phyloP scores from a whole-genome alignment of 2,888 invertebrate genomes.

The Pedicia rivosa region DNA sequence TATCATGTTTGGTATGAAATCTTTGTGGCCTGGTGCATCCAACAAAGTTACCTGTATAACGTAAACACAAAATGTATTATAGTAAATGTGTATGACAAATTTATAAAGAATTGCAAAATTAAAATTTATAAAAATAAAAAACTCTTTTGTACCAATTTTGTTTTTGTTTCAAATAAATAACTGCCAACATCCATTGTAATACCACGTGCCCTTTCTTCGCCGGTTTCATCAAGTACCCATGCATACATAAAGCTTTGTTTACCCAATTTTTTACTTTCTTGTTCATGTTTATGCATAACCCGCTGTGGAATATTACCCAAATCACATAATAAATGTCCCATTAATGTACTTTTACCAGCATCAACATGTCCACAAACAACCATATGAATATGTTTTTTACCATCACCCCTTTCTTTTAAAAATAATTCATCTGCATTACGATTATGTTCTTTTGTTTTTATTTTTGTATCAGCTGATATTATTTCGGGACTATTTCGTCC shows the following conservation, averaged over 20 bases:
- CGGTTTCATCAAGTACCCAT: slow-evolving; percentile 98
- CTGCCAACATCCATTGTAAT: slow-evolving; percentile 98
- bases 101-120: background rate
- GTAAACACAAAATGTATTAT: slow-evolving; percentile 1
- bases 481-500: slow-evolving; percentile 38
- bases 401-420: slow-evolving; percentile 55
- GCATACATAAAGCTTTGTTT: slow-evolving; percentile 98
- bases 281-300: slow-evolving; percentile 91
- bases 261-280: slow-evolving; percentile 91
- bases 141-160: slow-evolving; percentile 34
- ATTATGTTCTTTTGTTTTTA: slow-evolving; percentile 28
- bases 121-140: slow-evolving; percentile 2
- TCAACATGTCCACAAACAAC: slow-evolving; percentile 92
- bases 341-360: slow-evolving; percentile 39
- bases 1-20: slow-evolving; percentile 99
- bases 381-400: slow-evolving; percentile 78
- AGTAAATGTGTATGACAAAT: background rate
- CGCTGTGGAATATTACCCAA: slow-evolving; percentile 76
- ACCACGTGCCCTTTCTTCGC: slow-evolving; percentile 89
- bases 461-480: slow-evolving; percentile 16
- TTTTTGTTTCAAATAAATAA: slow-evolving; percentile 78
- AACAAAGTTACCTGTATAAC: slow-evolving; percentile 65
- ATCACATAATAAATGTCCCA: slow-evolving; percentile 84
- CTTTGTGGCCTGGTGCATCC: slow-evolving; percentile 98
- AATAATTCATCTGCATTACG: slow-evolving; percentile 38